A percentile compares a stretch with the other conserved stretches of the same genome.
phyloP scores from a whole-genome alignment of 1,140 invertebrate genomes.

The Platorchestia sp. region DNA sequence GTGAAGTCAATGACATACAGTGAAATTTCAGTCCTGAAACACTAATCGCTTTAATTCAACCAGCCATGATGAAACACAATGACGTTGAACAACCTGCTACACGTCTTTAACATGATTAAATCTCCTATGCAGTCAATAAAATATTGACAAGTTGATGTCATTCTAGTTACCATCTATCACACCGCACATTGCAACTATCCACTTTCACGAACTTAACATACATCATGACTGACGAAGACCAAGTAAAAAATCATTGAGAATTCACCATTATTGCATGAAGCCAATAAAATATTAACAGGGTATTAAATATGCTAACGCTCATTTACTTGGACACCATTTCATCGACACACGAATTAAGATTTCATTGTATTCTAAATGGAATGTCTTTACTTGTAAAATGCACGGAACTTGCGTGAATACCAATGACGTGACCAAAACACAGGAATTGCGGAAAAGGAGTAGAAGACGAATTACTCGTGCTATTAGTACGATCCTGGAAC shows the following conservation, averaged over 20 bases:
- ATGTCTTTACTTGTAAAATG: neutral
- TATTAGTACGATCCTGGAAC: neutral
- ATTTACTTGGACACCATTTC: neutral
- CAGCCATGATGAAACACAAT: neutral
- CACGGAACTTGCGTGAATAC: neutral
- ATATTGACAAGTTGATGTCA: neutral
- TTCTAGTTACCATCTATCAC: neutral
- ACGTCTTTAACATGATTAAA: neutral
- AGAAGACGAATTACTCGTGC: neutral
- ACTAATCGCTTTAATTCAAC: neutral
- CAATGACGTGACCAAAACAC: neutral
- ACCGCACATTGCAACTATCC: neutral
- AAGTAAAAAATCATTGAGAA: neutral
- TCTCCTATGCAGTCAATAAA: neutral
- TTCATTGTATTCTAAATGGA: neutral
- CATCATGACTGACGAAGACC: neutral
- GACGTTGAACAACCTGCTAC: neutral
- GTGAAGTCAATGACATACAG: neutral
- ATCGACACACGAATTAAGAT: neutral
- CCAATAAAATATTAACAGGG: neutral
- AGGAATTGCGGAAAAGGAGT: neutral
- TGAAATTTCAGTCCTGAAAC: neutral
- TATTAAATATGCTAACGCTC: neutral
- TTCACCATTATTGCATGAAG: neutral
- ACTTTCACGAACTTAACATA: neutral